Evolutionary conservation across 2,888 invertebrate species (phyloP).

Genomic region (Atethmia centrago): DNA sequence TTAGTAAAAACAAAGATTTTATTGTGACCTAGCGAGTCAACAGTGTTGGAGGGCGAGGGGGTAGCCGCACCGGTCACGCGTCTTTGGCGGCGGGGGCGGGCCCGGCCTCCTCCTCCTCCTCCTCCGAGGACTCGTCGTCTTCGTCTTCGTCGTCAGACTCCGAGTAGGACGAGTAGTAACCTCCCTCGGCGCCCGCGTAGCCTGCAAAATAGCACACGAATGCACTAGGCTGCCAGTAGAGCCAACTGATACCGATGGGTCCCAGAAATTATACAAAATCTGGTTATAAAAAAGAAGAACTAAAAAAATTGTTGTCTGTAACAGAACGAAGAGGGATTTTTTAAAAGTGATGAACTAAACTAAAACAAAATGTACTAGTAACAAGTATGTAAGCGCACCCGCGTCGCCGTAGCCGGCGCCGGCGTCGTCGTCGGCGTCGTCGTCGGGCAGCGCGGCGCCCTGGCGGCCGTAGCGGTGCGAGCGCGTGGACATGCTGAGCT

Average conservation of each 20-base stretch:
- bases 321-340: neutral
- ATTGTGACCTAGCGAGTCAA: constrained; percentile 24
- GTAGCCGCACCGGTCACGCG: constrained; percentile 8
- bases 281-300: neutral
- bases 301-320: neutral
- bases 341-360: neutral
- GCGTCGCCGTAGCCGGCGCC: constrained; percentile 53
- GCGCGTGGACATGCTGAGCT: constrained; percentile 98
- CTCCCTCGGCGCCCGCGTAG: constrained; percentile 88
- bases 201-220: constrained; percentile 68
- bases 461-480: constrained; percentile 97
- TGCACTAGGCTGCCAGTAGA: neutral
- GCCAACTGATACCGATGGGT: neutral
- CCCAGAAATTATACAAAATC: neutral
- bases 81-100: constrained; percentile 7
- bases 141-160: constrained; percentile 86
- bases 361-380: no score
- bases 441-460: constrained; percentile 92
- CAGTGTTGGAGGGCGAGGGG: neutral
- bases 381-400: neutral
- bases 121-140: constrained; percentile 64
- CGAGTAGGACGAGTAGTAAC: constrained; percentile 84
- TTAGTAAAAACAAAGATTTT: constrained; percentile 30
- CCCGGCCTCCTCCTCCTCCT: constrained; percentile 51
- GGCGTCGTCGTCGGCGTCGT: constrained; percentile 90